These are phyloP conservation scores for Ctenochaetus hawaiiensis DNA, from an alignment of 2,797 vertebrate genomes.

Conservation along the genomic window DNA sequence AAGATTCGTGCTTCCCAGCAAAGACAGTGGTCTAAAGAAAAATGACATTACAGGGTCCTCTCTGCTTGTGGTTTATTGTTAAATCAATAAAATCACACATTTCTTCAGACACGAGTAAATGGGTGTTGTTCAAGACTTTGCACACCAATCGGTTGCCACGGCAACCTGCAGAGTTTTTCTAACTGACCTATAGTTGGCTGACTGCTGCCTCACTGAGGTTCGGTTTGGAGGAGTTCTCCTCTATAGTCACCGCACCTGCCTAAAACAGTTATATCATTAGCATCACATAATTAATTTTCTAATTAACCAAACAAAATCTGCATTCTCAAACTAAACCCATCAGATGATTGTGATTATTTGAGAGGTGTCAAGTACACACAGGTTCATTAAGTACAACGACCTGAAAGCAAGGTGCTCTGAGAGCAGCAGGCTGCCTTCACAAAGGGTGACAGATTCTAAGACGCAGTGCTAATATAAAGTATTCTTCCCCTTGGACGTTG, in stretches of 20 bases:
- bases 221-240: conserved; percentile 53
- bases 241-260: conserved; percentile 6
- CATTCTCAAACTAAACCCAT: not conserved
- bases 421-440: not conserved
- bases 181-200: conserved; percentile 66
- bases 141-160: conserved; percentile 73
- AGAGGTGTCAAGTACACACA: not conserved
- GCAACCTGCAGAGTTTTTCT: conserved; percentile 70
- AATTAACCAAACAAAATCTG: not conserved
- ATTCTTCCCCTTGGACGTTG: not conserved
- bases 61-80: conserved; percentile 33
- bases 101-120: conserved; percentile 56
- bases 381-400: not conserved
- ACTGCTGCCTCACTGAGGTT: conserved; percentile 63
- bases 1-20: conserved; percentile 13
- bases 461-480: not conserved
- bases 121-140: conserved; percentile 65
- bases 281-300: not conserved
- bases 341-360: not conserved
- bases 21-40: conserved; percentile 7
- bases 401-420: not conserved
- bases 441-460: not conserved
- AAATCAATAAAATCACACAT: conserved; percentile 56
- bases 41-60: conserved; percentile 18
- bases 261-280: conserved; percentile 11